A percentile compares a stretch with the other conserved stretches of the same genome.
Evolutionary conservation across 2,113 vertebrate genomes (phyloP).

Genomic region (Phylloscopus whistleri): DNA sequence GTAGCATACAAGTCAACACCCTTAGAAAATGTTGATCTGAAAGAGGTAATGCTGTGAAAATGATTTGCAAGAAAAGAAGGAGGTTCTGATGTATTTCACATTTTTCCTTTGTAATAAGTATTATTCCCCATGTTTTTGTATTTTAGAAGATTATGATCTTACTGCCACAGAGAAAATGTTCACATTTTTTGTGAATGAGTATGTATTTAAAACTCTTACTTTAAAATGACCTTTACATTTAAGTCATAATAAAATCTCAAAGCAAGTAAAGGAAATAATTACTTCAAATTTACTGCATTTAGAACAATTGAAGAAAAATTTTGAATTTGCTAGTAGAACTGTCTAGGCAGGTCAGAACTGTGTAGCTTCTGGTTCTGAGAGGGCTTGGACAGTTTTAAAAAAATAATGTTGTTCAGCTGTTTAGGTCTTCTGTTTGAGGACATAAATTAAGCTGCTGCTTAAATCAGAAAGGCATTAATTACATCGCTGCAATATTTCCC

Average conservation of each 20-base stretch:
- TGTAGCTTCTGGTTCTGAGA: not conserved
- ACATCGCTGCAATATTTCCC: not conserved
- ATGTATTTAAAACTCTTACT: not conserved
- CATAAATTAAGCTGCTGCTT: not conserved
- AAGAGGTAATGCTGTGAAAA: constrained; percentile 74
- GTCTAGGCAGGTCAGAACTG: not conserved
- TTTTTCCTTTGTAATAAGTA: not conserved
- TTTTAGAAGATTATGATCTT: not conserved
- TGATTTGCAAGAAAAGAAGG: not conserved
- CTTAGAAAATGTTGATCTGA: constrained; percentile 57
- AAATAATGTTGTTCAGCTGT: not conserved
- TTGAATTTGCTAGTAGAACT: not conserved
- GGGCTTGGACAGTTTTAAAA: not conserved
- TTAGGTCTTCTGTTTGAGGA: not conserved
- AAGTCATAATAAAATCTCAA: not conserved
- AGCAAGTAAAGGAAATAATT: not conserved
- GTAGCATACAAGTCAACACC: constrained; percentile 71
- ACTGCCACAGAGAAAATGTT: not conserved
- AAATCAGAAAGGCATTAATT: not conserved
- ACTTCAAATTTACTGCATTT: not conserved
- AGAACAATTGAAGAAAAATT: not conserved
- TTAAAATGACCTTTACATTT: not conserved
- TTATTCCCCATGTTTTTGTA: not conserved
- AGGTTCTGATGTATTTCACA: not conserved
- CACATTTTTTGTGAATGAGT: not conserved